Evolutionary conservation across 1,140 invertebrate genomes (phyloP), one percentile per base, ranked within the genome.

Genomic region (Ostrea denselamellosa): DNA sequence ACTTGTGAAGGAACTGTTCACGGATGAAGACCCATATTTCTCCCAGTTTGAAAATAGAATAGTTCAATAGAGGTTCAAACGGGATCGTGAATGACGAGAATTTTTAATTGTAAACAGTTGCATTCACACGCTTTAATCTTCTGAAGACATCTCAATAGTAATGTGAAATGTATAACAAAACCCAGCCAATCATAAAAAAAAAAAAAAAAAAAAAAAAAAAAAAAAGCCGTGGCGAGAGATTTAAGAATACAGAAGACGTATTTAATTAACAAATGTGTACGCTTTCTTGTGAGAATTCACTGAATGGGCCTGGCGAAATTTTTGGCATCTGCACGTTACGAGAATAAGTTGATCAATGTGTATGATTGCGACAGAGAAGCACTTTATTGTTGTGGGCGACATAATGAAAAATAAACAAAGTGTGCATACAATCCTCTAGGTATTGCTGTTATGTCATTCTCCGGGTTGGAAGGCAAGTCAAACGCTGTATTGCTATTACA

Each of bases 61-160:
- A 34, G 68, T 77, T 77, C 68, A 77, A 77, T 77, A 77, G 68
- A 34, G 68, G 68, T 25, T 77, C 68, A 77, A 77, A 77, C 25
- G 68, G 68, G 68, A 77, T 44, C 34, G 34, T 77, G 68, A 77
- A 77, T 44, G 28, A 14, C 68, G 28, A 28, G 28, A 77, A 25
- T 77, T 44, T 77, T 77, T 28, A 77, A 77, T 28, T 77, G 68
- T 77, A 77, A 77, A 77, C 68, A 77, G 25, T 77, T 25, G 28
- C 68, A 77, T 77, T 77, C 68, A 77, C 8, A 77, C 56, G 19
- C 14, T 17, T n/a, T n/a, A n/a, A 62, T 62, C 56, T 1, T 14
- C 56, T n/a, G 56, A 14, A 19, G 56, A 19, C n/a, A 28, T 77
- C 22, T 77, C 68, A 77, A 77, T 77, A 77, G 68, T 28, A 28